Evolutionary conservation across 2,113 vertebrate species (phyloP).

Genomic region (Hippocampus zosterae): DNA sequence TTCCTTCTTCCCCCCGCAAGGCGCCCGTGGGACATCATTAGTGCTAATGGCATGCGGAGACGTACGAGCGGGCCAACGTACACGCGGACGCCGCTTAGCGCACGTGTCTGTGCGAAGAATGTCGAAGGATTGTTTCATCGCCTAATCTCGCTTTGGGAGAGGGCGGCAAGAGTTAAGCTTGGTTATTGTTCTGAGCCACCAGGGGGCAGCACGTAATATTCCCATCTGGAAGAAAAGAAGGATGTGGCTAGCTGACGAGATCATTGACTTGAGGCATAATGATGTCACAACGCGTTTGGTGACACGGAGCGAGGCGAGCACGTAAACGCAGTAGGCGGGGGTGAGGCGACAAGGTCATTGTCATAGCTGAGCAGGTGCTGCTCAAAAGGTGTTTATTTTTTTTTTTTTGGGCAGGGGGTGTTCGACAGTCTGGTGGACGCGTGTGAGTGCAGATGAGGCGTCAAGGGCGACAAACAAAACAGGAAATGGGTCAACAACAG

Average conservation of each 20-base stretch:
- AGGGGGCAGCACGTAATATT: not conserved
- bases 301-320: not conserved
- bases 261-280: not conserved
- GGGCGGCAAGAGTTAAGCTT: slow-evolving; percentile 39
- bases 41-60: slow-evolving; percentile 50
- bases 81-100: not conserved
- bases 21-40: slow-evolving; percentile 66
- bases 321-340: not conserved
- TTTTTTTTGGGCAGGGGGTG: not conserved
- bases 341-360: slow-evolving; percentile 2
- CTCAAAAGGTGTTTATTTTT: not conserved
- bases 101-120: slow-evolving; percentile 9
- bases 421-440: not conserved
- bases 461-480: not conserved
- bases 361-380: slow-evolving; percentile 3
- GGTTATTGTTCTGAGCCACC: slow-evolving; percentile 27
- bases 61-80: slow-evolving; percentile 33
- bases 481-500: not conserved
- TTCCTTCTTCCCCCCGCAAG: slow-evolving; percentile 27
- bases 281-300: not conserved
- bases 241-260: not conserved
- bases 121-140: slow-evolving; percentile 44
- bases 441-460: not conserved
- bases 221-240: not conserved
- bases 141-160: slow-evolving; percentile 37